Conservation (phyloP, 2,888 invertebrate species). For the Brachypalpus laphriformis region DNA sequence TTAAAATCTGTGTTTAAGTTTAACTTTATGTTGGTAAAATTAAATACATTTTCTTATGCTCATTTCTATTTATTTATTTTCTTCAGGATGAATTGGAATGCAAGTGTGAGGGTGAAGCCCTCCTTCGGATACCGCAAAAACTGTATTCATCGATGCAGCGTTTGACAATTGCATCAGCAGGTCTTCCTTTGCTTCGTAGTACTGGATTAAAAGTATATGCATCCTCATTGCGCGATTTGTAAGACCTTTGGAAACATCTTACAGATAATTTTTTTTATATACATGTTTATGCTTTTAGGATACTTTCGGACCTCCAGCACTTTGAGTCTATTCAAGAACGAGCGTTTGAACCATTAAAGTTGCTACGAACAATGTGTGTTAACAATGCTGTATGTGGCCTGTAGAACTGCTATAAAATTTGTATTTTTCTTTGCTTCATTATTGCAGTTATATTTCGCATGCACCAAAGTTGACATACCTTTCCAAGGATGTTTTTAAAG, state of each 20-base stretch:
- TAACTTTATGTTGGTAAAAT: too few species aligned
- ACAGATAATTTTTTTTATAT: constrained; percentile 8
- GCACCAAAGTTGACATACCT: constrained; percentile 85
- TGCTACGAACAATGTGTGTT: constrained; percentile 80
- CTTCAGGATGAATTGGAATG: constrained; percentile 81
- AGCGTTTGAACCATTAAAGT: constrained; percentile 79
- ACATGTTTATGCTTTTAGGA: constrained; percentile 69
- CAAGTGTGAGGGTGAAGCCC: constrained; percentile 81
- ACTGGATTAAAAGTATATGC: constrained; percentile 80
- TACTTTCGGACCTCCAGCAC: constrained; percentile 79
- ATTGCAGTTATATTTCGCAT: constrained; percentile 87
- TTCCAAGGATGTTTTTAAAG: constrained; percentile 80
- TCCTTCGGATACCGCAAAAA: constrained; percentile 81
- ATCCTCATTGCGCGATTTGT: constrained; percentile 80
- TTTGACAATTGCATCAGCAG: constrained; percentile 81
- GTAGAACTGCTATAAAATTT: constrained; percentile 14
- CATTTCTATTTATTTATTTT: constrained; percentile 32
- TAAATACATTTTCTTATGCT: too few species aligned
- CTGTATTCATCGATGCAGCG: constrained; percentile 80
- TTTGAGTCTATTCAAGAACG: constrained; percentile 81
- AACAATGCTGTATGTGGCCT: constrained; percentile 13
- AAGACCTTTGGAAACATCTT: constrained; percentile 69
- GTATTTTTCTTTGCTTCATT: constrained; percentile 12
- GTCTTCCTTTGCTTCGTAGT: constrained; percentile 79
- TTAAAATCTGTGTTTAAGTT: neutral